Percentiles rank a stretch among this genome's conserved stretches.
phyloP scores from a whole-genome alignment of 2,113 vertebrate species.

The Todiramphus chloris region DNA sequence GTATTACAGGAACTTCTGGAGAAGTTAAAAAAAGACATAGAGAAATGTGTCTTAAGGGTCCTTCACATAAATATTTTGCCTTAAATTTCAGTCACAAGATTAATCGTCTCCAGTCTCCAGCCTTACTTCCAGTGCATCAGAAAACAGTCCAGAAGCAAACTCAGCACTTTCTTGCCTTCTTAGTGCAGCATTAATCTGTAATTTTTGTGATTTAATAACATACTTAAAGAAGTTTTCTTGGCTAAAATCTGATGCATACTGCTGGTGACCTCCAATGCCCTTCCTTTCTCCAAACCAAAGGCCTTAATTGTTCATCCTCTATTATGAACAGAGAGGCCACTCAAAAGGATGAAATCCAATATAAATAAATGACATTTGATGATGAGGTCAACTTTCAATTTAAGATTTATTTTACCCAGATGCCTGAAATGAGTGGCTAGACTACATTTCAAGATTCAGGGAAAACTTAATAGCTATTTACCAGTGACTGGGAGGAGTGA shows the following conservation, averaged over 20 bases:
- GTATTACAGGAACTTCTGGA: conserved; percentile 52
- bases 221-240: conserved; percentile 46
- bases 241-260: conserved; percentile 27
- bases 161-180: conserved; percentile 39
- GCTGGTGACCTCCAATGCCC: conserved; percentile 30
- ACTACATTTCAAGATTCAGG: not conserved
- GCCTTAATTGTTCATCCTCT: conserved; percentile 10
- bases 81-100: conserved; percentile 36
- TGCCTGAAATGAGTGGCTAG: conserved; percentile 33
- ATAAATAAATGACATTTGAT: conserved; percentile 58
- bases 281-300: conserved; percentile 42
- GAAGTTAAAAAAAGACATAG: conserved; percentile 29
- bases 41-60: conserved; percentile 52
- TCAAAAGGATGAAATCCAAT: conserved; percentile 31
- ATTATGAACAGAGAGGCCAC: not conserved
- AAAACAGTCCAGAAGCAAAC: conserved; percentile 38
- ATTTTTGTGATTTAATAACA: conserved; percentile 60
- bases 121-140: conserved; percentile 2
- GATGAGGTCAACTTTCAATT: conserved; percentile 42
- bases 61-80: conserved; percentile 44
- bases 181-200: conserved; percentile 51
- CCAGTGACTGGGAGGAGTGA: not conserved
- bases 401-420: conserved; percentile 44
- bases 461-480: not conserved
- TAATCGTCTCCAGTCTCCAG: conserved; percentile 14